Base-by-base conservation (phyloP, 2,113 vertebrate species). In the Procavia capensis region DNA sequence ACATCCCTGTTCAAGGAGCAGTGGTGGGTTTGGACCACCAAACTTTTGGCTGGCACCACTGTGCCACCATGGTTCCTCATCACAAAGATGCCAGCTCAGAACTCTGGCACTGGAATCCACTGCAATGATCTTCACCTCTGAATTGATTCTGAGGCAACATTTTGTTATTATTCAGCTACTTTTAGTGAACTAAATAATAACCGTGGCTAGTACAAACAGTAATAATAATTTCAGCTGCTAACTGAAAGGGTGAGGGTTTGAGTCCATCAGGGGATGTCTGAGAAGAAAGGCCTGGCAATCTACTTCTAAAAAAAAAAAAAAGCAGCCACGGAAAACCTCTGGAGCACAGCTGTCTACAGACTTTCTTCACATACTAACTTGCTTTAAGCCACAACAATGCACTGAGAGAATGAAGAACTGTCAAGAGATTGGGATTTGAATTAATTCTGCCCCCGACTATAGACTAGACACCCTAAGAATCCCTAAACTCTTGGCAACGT, bases 401-500 rank as follows among this genome's bases (percentile, higher is more conserved):
- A 36, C 5, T 81, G 13, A 75, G 74, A 74, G 90, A 88, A 89
- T 27, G 39, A 41, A 83, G 34, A 89, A 92, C 5, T 54, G 17
- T 81, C 29, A 41, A 72, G 88, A 39, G 29, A 47, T 17, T 43
- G 7, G 57, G 17, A 66, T 83, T 94, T 89, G 64, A 81, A 50
- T 74, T 87, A n/a, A 85, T 88, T 90, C 79, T 83, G 63, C 29
- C 29, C 45, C 36, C 9, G 29, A 39, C 81, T 45, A 9, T 27
- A 76, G 45, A 54, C 24, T 31, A 72, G 85, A 74, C 29, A 88
- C 78, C 70, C 8, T 13, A 85, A 83, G 79, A 72, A n/a, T 66
- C 41, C 43, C 29, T 78, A 59, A 85, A 96, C 17, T 95, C 82
- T 39, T 54, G 43, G 43, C 45, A 93, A 39, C 50, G 90, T 88